Conservation (phyloP, 2,113 vertebrate genomes). For the Rostratula benghalensis region DNA sequence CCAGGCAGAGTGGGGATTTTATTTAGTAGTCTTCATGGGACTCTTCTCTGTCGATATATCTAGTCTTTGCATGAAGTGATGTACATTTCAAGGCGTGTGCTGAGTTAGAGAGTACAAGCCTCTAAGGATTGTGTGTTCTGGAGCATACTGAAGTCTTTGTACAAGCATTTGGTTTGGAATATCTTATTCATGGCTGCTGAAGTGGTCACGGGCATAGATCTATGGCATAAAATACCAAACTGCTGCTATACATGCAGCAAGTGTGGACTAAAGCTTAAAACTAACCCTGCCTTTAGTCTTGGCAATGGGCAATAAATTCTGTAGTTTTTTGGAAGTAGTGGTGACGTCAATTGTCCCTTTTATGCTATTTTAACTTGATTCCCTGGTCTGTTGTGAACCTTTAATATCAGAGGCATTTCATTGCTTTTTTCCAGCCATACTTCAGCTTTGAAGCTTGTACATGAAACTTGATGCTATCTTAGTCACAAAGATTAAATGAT, state of each 20-base stretch:
- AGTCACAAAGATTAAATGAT: background rate
- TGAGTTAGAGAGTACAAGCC: background rate
- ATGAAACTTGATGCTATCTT: background rate
- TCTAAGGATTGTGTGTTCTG: background rate
- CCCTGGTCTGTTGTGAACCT: background rate
- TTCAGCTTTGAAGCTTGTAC: background rate
- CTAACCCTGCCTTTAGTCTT: background rate
- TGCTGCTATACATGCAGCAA: background rate
- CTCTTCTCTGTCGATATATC: background rate
- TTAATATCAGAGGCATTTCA: background rate
- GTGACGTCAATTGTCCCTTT: background rate
- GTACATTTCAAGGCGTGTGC: background rate
- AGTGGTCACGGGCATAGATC: rapidly evolving
- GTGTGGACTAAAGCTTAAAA: background rate
- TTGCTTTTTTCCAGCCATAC: background rate
- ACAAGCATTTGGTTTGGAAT: background rate
- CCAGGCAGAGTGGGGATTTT: background rate
- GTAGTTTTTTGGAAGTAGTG: background rate
- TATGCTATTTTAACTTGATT: background rate
- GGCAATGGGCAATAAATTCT: background rate
- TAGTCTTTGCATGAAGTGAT: background rate
- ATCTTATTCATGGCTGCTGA: background rate
- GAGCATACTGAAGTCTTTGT: background rate
- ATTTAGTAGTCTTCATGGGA: background rate
- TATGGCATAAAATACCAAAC: background rate